These are phyloP conservation scores for Lasioglossum baleicum DNA, from an alignment of 1,140 invertebrate species.

Conservation along the genomic window DNA sequence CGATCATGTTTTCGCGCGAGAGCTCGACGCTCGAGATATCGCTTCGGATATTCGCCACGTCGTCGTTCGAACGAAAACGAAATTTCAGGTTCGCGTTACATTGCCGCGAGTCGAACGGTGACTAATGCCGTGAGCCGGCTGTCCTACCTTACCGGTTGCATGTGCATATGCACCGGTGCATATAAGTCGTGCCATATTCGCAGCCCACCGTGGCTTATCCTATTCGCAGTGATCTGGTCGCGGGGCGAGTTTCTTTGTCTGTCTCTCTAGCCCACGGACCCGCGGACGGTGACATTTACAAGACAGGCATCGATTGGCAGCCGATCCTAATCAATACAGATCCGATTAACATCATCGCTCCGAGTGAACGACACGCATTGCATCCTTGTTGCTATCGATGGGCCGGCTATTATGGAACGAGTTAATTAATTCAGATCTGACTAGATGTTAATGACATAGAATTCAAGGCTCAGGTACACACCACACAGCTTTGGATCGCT, in stretches of 20 bases:
- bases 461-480: too few species aligned
- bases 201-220: slow-evolving; percentile 55
- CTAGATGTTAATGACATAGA: too few species aligned
- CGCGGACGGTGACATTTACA: slow-evolving; percentile 38
- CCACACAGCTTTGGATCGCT: too few species aligned
- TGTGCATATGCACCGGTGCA: slow-evolving; percentile 40
- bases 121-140: slow-evolving; percentile 58
- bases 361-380: background rate
- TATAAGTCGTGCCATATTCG: slow-evolving; percentile 51
- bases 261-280: slow-evolving; percentile 28
- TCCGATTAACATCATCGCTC: slow-evolving; percentile 2
- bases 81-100: slow-evolving; percentile 42
- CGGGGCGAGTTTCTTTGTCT: slow-evolving; percentile 53
- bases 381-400: background rate
- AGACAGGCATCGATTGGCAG: slow-evolving; percentile 9
- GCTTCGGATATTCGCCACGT: slow-evolving; percentile 23
- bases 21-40: slow-evolving; percentile 12
- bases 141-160: slow-evolving; percentile 46
- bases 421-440: background rate
- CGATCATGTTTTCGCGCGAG: slow-evolving; percentile 7
- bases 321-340: slow-evolving; percentile 10
- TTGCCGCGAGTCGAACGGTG: slow-evolving; percentile 58
- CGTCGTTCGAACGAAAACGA: slow-evolving; percentile 34
- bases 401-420: background rate
- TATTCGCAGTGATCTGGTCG: slow-evolving; percentile 18